These are phyloP conservation scores for Perodicticus potto DNA, from an alignment of 2,797 vertebrate genomes.

Conservation along the genomic window DNA sequence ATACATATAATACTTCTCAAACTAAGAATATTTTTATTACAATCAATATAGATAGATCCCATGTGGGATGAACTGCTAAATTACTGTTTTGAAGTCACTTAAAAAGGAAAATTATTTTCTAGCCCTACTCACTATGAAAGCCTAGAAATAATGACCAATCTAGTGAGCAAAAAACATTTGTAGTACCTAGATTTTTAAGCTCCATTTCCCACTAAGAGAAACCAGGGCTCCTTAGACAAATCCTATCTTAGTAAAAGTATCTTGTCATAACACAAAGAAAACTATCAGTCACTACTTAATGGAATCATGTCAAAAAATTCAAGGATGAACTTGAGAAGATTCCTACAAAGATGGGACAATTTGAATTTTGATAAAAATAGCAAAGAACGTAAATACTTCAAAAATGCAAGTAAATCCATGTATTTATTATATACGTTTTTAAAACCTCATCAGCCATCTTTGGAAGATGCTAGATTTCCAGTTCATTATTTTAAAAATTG, in stretches of 20 bases:
- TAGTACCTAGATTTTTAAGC: constrained; percentile 47
- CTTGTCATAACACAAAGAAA: constrained; percentile 31
- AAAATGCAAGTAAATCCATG: constrained; percentile 23
- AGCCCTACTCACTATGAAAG: constrained; percentile 37
- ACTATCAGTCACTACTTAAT: constrained; percentile 3
- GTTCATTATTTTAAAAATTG: constrained; percentile 41
- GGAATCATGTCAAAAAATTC: constrained; percentile 32
- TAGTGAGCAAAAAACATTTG: neutral
- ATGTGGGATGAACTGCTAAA: neutral
- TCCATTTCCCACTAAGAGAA: constrained; percentile 37
- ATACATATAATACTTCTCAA: neutral
- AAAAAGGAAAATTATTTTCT: constrained; percentile 24
- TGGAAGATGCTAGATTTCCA: constrained; percentile 43
- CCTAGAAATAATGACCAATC: neutral
- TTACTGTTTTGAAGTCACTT: neutral
- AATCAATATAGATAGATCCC: neutral
- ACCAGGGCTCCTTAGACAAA: constrained; percentile 3
- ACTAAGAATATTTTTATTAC: neutral
- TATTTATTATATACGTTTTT: neutral
- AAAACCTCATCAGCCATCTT: neutral
- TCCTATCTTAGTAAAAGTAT: neutral
- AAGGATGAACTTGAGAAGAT: neutral
- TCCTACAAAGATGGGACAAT: neutral
- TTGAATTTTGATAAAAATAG: neutral
- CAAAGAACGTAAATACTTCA: constrained; percentile 6